Evolutionary conservation across 30 jellyfish, hydroid and myxozoan species (phyloP), one percentile per base, ranked within the genome.

Genomic region (Clytia hemisphaerica): DNA sequence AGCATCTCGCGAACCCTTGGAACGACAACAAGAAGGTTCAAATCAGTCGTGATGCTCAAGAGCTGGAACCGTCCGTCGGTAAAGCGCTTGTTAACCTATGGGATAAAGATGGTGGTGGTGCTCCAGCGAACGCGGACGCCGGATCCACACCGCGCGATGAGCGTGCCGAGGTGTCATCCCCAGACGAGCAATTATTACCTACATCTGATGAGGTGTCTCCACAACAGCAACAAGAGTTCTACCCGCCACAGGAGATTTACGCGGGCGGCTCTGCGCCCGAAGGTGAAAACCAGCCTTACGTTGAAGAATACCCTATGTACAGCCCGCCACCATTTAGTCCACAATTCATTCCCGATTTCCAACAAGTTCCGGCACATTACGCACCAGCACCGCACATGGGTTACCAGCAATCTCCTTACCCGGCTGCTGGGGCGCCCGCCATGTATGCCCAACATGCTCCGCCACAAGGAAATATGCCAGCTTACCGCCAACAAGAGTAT

Each of bases 41-140:
- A 58, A 75, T 83, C 54, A 83, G 95, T 51, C 94, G 96, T 12
- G 96, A 87, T 61, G 90, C 94, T 7, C 96, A 87, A 61, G 96
- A 87, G 59, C 84, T 87, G 1, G 96, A 87, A 48, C 88, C 96
- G 26, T 59, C 82, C 7, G 96, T 87, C 24, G 96, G 96, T 3
- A 84, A 79, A 18, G 84, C 91, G n/a, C 73, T 87, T 37, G 72
- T 84, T 42, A 61, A 82, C 47, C 42, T 87, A 44, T 87, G 96
- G 96, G 58, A 64, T 45, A 85, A 69, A 10, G 18, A 25, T 25
- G 34, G 28, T 51, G 58, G 34, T n/a, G n/a, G n/a, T n/a, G n/a
- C n/a, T n/a, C n/a, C n/a, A n/a, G n/a, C n/a, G n/a, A n/a, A 58
- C 5, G 59, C 30, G 58, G 71, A 58, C 25, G n/a, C n/a, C n/a